Evolutionary conservation across 1,140 invertebrate genomes (phyloP).

Genomic region (Drosophila melanica): DNA sequence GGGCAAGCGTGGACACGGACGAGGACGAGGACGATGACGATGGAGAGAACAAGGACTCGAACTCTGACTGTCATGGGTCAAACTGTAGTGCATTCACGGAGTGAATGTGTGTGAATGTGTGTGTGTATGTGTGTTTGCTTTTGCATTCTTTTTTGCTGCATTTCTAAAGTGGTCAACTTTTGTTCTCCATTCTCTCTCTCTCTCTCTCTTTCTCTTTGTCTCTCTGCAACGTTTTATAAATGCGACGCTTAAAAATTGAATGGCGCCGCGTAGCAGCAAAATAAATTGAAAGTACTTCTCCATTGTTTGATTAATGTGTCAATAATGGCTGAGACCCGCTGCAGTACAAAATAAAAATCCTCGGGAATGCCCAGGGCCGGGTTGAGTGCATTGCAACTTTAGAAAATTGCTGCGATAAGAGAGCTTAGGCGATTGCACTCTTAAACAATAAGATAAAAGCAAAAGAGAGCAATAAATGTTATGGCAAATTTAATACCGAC

Average conservation of each 20-base stretch:
- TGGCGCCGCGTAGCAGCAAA: constrained; percentile 49
- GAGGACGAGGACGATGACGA: not conserved
- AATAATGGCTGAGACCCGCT: constrained; percentile 64
- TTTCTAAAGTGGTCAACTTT: constrained; percentile 39
- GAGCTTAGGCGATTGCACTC: constrained; percentile 15
- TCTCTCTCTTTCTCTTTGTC: not conserved
- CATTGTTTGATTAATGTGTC: constrained; percentile 81
- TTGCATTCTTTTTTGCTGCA: constrained; percentile 17
- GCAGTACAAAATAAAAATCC: constrained; percentile 30
- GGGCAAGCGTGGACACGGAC: not conserved
- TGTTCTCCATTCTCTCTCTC: constrained; percentile 1
- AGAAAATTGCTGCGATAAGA: not conserved
- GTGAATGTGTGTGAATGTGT: too few relatives aligned
- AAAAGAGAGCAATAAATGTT: not conserved
- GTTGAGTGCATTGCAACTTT: constrained; percentile 9
- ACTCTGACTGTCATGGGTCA: constrained; percentile 37
- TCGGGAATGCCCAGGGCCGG: not conserved
- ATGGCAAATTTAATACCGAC: not conserved
- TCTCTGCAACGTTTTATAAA: constrained; percentile 28
- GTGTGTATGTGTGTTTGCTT: constrained; percentile 4
- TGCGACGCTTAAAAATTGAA: constrained; percentile 65
- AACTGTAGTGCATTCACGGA: constrained; percentile 24
- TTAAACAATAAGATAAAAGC: not conserved
- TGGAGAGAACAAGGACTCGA: not conserved
- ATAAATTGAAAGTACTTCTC: constrained; percentile 81